phyloP scores from a whole-genome alignment of 2,888 invertebrate species.

The Tachystola acroxantha region DNA sequence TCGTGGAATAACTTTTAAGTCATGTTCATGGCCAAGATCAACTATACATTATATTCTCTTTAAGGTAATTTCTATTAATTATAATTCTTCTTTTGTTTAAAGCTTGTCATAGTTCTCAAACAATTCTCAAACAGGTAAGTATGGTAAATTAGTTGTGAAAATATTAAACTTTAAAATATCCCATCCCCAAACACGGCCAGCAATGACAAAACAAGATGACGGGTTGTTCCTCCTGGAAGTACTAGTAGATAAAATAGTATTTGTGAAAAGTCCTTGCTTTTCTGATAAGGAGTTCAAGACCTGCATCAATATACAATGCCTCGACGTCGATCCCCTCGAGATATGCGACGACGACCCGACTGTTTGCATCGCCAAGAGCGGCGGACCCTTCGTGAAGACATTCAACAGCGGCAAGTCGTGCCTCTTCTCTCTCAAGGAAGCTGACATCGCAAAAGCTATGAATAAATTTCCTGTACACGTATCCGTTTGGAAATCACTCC shows the following conservation, averaged over 20 bases:
- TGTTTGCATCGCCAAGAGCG: conserved; percentile 47
- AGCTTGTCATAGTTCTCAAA: conserved; percentile 32
- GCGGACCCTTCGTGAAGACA: conserved; percentile 57
- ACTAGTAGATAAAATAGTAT: conserved; percentile 74
- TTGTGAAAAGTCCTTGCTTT: conserved; percentile 59
- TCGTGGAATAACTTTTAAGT: no score
- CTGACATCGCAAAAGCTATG: conserved; percentile 71
- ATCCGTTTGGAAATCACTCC: conserved; percentile 78
- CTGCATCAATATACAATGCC: conserved; percentile 79
- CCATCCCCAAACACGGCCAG: conserved; percentile 45
- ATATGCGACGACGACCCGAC: conserved; percentile 80
- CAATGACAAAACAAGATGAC: conserved; percentile 68
- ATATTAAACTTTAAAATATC: conserved; percentile 21
- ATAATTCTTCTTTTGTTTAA: conserved; percentile 38
- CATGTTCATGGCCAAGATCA: no score
- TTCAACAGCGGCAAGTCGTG: conserved; percentile 83
- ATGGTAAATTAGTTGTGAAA: conserved; percentile 15
- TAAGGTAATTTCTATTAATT: no score
- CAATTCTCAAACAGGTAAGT: no score
- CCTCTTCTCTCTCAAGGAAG: conserved; percentile 79
- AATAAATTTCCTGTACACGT: conserved; percentile 76
- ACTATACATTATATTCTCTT: no score
- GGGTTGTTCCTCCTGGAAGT: conserved; percentile 81
- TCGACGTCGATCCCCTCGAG: conserved; percentile 76
- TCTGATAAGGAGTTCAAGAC: conserved; percentile 72